Evolutionary conservation across 2,797 vertebrate species (phyloP).

Genomic region (Ispidina lecontei): DNA sequence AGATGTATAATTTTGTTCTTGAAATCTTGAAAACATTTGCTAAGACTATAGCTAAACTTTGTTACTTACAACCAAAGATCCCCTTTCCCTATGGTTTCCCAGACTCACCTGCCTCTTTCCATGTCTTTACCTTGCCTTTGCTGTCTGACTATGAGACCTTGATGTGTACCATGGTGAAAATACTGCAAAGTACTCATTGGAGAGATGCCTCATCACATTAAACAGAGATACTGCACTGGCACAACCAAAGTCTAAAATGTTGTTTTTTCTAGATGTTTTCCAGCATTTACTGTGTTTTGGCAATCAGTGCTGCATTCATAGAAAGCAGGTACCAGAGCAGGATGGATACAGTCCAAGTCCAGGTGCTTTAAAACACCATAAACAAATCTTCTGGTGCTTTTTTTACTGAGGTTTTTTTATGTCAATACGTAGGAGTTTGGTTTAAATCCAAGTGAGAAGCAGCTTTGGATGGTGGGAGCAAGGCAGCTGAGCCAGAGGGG

Average conservation of each 20-base stretch:
- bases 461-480: fast-evolving
- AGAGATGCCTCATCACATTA: background rate
- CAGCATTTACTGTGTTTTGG: background rate
- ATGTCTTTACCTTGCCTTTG: background rate
- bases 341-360: background rate
- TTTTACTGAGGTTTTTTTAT: background rate
- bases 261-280: background rate
- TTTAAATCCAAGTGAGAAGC: background rate
- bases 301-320: background rate
- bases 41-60: background rate
- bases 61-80: background rate
- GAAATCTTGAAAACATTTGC: background rate
- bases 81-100: background rate
- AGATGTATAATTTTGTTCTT: background rate
- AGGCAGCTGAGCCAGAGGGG: fast-evolving
- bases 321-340: background rate
- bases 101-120: background rate
- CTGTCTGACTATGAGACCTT: background rate
- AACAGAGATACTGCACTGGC: background rate
- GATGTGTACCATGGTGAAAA: background rate
- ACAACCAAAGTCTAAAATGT: background rate
- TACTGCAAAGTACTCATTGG: background rate
- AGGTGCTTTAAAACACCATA: background rate
- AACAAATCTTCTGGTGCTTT: background rate
- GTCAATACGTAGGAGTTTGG: background rate